Conservation (phyloP, 2,888 invertebrate genomes). For the Drosophila melanocephala region DNA sequence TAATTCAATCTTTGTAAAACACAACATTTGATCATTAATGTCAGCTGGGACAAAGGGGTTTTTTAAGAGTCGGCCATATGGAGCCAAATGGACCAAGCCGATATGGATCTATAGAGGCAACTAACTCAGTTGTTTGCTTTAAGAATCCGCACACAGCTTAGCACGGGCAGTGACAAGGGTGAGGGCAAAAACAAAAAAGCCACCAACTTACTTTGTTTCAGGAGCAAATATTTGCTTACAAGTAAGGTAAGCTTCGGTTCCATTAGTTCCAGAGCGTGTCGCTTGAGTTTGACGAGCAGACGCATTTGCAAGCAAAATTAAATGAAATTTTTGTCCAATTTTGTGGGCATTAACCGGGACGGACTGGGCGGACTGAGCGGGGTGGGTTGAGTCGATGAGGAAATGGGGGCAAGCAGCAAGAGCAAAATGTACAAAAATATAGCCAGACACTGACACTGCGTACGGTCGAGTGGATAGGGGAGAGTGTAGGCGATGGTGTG, state of each 20-base stretch:
- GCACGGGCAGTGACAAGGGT: constrained; percentile 20
- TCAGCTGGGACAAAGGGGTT: background rate
- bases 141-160: constrained; percentile 79
- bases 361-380: background rate
- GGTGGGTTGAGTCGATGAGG: background rate
- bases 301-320: constrained; percentile 58
- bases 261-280: constrained; percentile 64
- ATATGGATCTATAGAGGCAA: constrained; percentile 19
- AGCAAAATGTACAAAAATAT: background rate
- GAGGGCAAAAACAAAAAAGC: constrained; percentile 24
- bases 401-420: background rate
- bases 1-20: background rate
- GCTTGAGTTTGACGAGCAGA: constrained; percentile 36
- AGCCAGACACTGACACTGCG: constrained; percentile 30
- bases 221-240: constrained; percentile 76
- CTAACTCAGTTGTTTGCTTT: constrained; percentile 65
- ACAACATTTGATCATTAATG: background rate
- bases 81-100: background rate
- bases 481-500: background rate
- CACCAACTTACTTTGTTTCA: constrained; percentile 69
- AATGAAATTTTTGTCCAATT: constrained; percentile 71
- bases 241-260: constrained; percentile 78
- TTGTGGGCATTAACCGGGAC: constrained; percentile 70
- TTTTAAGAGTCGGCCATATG: background rate
- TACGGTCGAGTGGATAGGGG: no score